These are phyloP conservation scores for Serinus canaria DNA, from an alignment of 2,113 vertebrate genomes.

Conservation along the genomic window DNA sequence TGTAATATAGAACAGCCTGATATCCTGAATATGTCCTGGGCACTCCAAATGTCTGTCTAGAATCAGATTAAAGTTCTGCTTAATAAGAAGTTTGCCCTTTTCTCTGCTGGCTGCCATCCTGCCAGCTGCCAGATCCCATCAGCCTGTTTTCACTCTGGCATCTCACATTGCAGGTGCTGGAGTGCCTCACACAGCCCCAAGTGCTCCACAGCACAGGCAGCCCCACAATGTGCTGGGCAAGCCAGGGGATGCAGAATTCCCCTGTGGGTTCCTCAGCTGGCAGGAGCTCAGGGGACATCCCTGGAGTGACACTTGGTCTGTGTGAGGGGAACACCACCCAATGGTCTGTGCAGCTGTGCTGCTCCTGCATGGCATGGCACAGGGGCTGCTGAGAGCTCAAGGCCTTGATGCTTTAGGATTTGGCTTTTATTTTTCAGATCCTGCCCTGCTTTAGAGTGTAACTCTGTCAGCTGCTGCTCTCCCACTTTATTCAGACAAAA, in stretches of 20 bases:
- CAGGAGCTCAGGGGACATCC: not conserved
- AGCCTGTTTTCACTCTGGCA: rapidly evolving
- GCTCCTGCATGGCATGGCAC: rapidly evolving
- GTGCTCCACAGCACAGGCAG: not conserved
- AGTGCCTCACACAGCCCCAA: not conserved
- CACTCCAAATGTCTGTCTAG: not conserved
- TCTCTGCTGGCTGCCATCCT: not conserved
- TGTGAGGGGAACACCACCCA: not conserved
- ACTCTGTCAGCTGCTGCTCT: not conserved
- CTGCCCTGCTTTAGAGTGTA: not conserved
- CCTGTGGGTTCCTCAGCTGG: not conserved
- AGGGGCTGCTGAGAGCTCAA: not conserved
- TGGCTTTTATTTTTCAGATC: not conserved
- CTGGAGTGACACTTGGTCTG: not conserved
- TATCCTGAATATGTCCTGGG: not conserved
- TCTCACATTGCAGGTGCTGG: not conserved
- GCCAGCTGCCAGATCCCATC: not conserved
- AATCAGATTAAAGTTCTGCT: not conserved
- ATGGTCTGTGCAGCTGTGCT: not conserved
- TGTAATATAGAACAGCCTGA: not conserved
- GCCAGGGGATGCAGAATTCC: not conserved
- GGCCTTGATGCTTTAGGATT: not conserved
- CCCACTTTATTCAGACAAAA: not conserved
- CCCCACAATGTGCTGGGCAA: not conserved
- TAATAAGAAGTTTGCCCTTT: not conserved